phyloP scores from a whole-genome alignment of 2,113 vertebrate species.

The Brachypteracias leptosomus region DNA sequence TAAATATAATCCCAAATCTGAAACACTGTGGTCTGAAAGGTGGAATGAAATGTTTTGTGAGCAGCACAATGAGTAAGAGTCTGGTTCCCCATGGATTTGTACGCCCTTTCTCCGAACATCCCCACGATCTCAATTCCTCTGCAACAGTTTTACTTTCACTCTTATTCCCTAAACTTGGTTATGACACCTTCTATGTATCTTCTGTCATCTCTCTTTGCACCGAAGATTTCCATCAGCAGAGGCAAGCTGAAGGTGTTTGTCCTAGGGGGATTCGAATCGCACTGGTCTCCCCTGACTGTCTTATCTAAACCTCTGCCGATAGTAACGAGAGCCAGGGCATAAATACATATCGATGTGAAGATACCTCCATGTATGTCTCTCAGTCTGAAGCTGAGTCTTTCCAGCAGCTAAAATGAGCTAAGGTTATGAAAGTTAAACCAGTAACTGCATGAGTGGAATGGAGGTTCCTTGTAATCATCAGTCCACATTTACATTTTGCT shows the following conservation, averaged over 20 bases:
- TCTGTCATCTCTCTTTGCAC: accelerated
- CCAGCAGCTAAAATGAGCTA: neutral
- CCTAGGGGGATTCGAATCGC: neutral
- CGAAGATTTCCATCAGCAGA: neutral
- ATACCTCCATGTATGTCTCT: neutral
- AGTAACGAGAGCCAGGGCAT: neutral
- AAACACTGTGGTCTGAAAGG: neutral
- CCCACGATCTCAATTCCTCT: neutral
- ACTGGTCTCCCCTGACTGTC: neutral
- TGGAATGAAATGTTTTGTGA: neutral
- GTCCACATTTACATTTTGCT: neutral
- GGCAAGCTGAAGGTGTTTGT: neutral
- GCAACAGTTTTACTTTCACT: neutral
- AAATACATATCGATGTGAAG: neutral
- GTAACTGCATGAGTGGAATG: neutral
- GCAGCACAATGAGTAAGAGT: neutral
- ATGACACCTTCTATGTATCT: neutral
- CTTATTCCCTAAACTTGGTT: neutral
- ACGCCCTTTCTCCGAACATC: neutral
- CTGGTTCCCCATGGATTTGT: neutral
- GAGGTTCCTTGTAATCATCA: neutral
- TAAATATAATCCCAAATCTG: neutral
- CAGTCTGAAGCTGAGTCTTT: neutral
- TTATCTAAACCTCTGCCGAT: neutral
- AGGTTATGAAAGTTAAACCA: neutral